Percentiles rank a stretch among this genome's conserved stretches.
Evolutionary conservation across 2,113 vertebrate genomes (phyloP).

Genomic region (Chrysochloris asiatica): DNA sequence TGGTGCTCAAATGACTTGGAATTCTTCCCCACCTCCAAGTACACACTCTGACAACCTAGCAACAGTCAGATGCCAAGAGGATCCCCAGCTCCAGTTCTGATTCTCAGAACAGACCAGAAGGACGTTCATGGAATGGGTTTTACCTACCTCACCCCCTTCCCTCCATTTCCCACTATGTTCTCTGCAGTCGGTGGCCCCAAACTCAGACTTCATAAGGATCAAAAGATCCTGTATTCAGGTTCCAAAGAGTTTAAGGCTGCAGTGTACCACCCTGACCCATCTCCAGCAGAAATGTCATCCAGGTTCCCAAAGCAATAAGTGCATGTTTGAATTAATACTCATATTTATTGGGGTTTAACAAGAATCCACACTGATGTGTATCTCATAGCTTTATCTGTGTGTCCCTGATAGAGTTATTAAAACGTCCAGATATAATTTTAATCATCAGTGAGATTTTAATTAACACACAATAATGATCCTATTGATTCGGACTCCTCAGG

Average conservation of each 20-base stretch:
- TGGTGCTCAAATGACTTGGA: too few species aligned
- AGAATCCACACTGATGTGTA: slow-evolving; percentile 58
- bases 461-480: slow-evolving; percentile 78
- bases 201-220: neutral
- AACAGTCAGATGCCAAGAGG: too few species aligned
- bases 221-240: neutral
- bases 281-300: neutral
- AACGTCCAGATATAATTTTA: slow-evolving; percentile 75
- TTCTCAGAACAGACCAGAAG: too few species aligned
- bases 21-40: too few species aligned
- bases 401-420: slow-evolving; percentile 79
- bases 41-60: too few species aligned
- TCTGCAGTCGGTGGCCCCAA: neutral
- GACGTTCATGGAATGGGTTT: too few species aligned
- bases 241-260: neutral
- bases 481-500: slow-evolving; percentile 72
- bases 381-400: slow-evolving; percentile 70
- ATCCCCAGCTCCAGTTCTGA: too few species aligned
- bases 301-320: slow-evolving; percentile 8
- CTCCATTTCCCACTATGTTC: too few species aligned
- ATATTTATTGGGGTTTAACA: slow-evolving; percentile 74
- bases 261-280: neutral
- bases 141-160: too few species aligned
- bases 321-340: slow-evolving; percentile 61
- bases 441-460: slow-evolving; percentile 81